phyloP scores from a whole-genome alignment of 2,888 invertebrate genomes.

The Romanomermis culicivorax region DNA sequence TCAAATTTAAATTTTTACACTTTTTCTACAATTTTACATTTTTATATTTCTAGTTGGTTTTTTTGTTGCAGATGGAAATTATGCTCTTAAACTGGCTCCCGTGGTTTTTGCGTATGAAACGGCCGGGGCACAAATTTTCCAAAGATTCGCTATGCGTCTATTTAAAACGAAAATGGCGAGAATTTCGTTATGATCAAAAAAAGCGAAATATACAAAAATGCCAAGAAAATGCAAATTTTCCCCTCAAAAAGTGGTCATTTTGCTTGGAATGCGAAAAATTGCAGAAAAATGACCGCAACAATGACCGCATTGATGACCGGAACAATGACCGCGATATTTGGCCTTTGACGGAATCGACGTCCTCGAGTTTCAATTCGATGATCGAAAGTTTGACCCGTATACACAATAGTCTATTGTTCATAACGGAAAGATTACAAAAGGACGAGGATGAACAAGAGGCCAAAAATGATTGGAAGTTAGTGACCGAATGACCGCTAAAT shows the following conservation, averaged over 20 bases:
- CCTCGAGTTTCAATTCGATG: constrained; percentile 18
- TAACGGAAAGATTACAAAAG: constrained; percentile 18
- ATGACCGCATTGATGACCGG: no score
- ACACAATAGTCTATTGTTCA: constrained; percentile 22
- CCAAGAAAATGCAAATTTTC: no score
- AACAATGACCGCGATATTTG: no score
- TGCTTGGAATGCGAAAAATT: not conserved
- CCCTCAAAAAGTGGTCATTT: not conserved
- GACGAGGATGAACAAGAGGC: constrained; percentile 24
- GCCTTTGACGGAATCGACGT: not conserved
- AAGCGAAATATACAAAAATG: no score
- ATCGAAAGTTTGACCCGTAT: constrained; percentile 23
- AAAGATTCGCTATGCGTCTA: not conserved
- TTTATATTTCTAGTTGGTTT: not conserved
- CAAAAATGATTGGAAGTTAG: constrained; percentile 20
- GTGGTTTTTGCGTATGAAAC: constrained; percentile 24
- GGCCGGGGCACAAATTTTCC: constrained; percentile 20
- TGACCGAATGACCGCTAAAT: not conserved
- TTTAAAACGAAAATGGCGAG: not conserved
- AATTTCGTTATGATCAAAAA: no score
- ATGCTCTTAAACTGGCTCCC: constrained; percentile 27
- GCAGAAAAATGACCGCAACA: no score
- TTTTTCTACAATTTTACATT: not conserved
- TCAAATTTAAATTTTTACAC: not conserved
- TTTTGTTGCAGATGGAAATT: constrained; percentile 17